A percentile compares a stretch with the other conserved stretches of the same genome.
These are phyloP conservation scores for Acropora tenuis DNA, from an alignment of 64 coral and sea anemone genomes.

Conservation along the genomic window DNA sequence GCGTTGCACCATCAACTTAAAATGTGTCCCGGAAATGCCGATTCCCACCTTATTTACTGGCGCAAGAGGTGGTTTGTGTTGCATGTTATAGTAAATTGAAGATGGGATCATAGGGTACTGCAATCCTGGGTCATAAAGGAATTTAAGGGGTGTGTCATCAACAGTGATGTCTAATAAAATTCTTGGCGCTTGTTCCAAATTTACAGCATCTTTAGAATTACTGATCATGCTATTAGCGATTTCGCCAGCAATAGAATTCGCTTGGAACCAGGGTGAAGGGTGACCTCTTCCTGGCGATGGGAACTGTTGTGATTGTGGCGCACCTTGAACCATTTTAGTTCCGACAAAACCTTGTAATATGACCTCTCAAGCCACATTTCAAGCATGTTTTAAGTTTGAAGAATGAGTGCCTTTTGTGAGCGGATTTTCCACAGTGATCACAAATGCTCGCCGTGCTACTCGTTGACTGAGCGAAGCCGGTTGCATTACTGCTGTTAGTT, in stretches of 20 bases:
- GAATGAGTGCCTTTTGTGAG: conserved; percentile 2
- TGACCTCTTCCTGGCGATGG: not conserved
- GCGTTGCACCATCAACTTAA: no score
- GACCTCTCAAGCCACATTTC: conserved; percentile 35
- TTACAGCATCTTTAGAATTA: not conserved
- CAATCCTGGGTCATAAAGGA: conserved; percentile 46
- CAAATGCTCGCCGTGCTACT: not conserved
- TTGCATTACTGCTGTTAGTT: no score
- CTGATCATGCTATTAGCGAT: not conserved
- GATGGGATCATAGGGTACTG: conserved; percentile 55
- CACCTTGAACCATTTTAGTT: not conserved
- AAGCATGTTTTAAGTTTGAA: conserved; percentile 52
- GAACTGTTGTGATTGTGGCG: not conserved
- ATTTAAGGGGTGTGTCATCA: conserved; percentile 40
- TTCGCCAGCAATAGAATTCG: not conserved
- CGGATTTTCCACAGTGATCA: conserved; percentile 44
- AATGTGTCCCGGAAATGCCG: conserved; percentile 19
- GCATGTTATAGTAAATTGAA: conserved; percentile 2
- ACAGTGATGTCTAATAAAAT: not conserved
- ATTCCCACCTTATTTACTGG: conserved; percentile 48
- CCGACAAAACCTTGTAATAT: conserved; percentile 34
- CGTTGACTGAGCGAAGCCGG: no score
- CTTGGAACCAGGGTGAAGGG: not conserved
- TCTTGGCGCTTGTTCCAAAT: not conserved
- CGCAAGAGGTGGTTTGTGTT: conserved; percentile 25